Evolutionary conservation across 2,113 vertebrate species (phyloP).

Genomic region (Nestor notabilis): DNA sequence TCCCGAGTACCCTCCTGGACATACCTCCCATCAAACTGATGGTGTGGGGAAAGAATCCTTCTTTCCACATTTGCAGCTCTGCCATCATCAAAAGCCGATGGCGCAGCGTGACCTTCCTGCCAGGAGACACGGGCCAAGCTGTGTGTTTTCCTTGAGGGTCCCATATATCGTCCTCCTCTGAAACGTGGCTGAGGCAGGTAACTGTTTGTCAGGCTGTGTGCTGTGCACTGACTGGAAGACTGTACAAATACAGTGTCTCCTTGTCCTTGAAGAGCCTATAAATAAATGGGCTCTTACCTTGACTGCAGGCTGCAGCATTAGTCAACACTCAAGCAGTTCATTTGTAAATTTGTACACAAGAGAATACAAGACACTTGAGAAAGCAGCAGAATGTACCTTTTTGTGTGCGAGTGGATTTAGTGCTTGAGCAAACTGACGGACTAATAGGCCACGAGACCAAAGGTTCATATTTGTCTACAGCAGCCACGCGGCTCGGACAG

Average conservation of each 20-base stretch:
- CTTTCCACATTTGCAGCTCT: background rate
- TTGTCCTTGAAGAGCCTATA: slow-evolving; percentile 68
- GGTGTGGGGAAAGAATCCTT: background rate
- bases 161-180: slow-evolving; percentile 21
- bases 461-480: background rate
- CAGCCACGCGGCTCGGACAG: accelerated
- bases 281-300: slow-evolving; percentile 69
- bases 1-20: background rate
- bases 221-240: background rate
- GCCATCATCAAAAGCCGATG: background rate
- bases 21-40: background rate
- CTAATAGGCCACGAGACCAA: background rate
- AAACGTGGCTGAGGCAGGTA: background rate
- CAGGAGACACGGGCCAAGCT: background rate
- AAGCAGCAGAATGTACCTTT: slow-evolving; percentile 40
- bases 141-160: slow-evolving; percentile 30
- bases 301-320: slow-evolving; percentile 64
- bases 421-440: background rate
- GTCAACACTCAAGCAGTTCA: slow-evolving; percentile 66
- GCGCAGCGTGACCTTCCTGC: background rate
- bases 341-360: slow-evolving; percentile 69
- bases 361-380: slow-evolving; percentile 53
- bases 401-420: background rate
- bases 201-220: slow-evolving; percentile 46
- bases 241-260: slow-evolving; percentile 66